These are phyloP conservation scores for Heliangelus exortis DNA, from an alignment of 2,797 vertebrate genomes.

Conservation along the genomic window DNA sequence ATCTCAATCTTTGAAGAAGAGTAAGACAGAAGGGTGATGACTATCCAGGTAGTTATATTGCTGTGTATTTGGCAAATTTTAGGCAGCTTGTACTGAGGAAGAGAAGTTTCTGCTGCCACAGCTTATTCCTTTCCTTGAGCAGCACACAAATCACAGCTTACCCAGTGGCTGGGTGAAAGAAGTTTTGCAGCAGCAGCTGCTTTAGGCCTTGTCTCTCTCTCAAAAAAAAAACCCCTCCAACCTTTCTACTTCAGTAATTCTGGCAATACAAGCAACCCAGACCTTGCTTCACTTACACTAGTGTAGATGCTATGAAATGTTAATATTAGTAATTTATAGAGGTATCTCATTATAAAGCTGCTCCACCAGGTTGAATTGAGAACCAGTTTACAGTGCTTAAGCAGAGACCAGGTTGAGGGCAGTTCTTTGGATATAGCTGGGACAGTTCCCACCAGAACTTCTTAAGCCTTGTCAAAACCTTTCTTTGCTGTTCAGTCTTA, in stretches of 20 bases:
- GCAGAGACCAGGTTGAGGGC: not conserved
- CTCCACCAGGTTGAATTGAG: not conserved
- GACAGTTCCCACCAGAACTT: not conserved
- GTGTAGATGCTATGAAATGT: not conserved
- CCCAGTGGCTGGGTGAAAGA: not conserved
- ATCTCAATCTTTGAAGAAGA: not conserved
- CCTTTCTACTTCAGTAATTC: not conserved
- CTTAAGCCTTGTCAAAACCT: not conserved
- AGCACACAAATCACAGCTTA: not conserved
- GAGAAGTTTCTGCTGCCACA: not conserved
- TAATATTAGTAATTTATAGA: not conserved
- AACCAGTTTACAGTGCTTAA: not conserved
- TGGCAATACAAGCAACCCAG: not conserved
- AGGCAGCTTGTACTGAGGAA: fast-evolving
- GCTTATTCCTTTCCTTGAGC: not conserved
- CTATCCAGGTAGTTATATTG: not conserved
- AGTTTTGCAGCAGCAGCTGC: not conserved
- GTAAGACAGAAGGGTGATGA: not conserved
- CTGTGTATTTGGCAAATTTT: not conserved
- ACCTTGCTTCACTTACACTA: fast-evolving
- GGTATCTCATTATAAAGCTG: not conserved
- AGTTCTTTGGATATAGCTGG: not conserved
- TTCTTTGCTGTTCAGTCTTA: not conserved
- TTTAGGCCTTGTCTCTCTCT: not conserved
- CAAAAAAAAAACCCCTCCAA: not conserved